phyloP scores from a whole-genome alignment of 2,888 invertebrate species.

The Drosophila ochracea region DNA sequence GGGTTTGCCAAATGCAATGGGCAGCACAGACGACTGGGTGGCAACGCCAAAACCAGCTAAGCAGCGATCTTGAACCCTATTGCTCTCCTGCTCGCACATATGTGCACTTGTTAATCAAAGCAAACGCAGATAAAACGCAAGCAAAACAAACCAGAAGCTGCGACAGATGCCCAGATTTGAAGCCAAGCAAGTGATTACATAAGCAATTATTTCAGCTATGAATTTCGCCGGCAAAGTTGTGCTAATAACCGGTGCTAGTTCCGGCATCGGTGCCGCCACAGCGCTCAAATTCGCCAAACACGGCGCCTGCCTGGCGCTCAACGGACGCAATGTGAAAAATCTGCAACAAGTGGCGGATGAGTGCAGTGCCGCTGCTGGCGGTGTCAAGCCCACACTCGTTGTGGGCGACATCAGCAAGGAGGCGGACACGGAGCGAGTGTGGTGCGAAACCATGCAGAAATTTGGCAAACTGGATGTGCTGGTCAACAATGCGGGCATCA shows the following conservation, averaged over 20 bases:
- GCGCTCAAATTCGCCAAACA: conserved; percentile 89
- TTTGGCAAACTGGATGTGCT: conserved; percentile 93
- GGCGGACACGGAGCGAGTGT: conserved; percentile 89
- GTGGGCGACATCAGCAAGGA: conserved; percentile 91
- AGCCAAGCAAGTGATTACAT: conserved; percentile 48
- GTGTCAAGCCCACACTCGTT: conserved; percentile 84
- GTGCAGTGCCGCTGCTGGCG: conserved; percentile 83
- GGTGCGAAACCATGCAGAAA: conserved; percentile 90
- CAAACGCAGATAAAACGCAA: conserved; percentile 1
- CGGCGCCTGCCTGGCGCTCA: conserved; percentile 88
- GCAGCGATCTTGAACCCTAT: conserved; percentile 27
- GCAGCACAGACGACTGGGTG: not conserved
- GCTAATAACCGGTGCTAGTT: conserved; percentile 90
- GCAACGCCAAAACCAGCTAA: conserved; percentile 27
- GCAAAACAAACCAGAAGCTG: conserved; percentile 27
- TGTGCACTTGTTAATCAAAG: conserved; percentile 37
- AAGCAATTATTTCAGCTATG: conserved; percentile 82
- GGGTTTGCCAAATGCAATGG: not conserved
- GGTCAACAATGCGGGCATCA: conserved; percentile 95
- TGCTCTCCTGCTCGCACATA: conserved; percentile 26
- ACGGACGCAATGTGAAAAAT: conserved; percentile 88
- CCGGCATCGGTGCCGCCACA: conserved; percentile 91
- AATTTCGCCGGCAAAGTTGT: conserved; percentile 88
- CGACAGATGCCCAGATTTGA: conserved; percentile 26
- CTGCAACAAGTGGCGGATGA: conserved; percentile 88